Percentiles rank a stretch among this genome's conserved stretches.
phyloP scores from a whole-genome alignment of 2,797 vertebrate species.

The Oryzias sinensis region DNA sequence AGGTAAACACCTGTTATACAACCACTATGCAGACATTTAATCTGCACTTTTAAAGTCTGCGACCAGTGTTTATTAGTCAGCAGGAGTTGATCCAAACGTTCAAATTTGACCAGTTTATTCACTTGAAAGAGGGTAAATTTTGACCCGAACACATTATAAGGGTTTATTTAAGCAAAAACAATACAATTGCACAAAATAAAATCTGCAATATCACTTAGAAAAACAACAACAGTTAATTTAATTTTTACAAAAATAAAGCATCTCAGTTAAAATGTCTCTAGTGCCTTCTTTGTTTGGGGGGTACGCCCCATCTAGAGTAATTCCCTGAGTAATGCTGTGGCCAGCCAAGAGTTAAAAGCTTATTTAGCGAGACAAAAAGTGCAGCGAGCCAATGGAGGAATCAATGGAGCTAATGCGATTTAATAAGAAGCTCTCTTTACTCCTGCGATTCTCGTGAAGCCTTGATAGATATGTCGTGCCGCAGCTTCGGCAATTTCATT shows the following conservation, averaged over 20 bases:
- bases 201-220: neutral
- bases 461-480: slow-evolving; percentile 72
- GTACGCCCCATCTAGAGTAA: slow-evolving; percentile 37
- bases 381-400: slow-evolving; percentile 62
- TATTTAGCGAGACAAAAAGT: slow-evolving; percentile 72
- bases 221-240: neutral
- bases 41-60: no score
- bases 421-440: slow-evolving; percentile 74
- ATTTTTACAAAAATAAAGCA: slow-evolving; percentile 12
- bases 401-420: slow-evolving; percentile 78
- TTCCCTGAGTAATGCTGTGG: slow-evolving; percentile 53
- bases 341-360: slow-evolving; percentile 71
- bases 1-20: no score
- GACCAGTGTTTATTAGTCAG: no score
- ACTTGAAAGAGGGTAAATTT: neutral
- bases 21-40: no score
- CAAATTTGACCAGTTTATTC: no score
- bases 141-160: no score
- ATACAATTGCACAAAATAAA: neutral
- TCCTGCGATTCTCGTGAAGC: slow-evolving; percentile 44
- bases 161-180: neutral
- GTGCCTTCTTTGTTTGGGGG: neutral
- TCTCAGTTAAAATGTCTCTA: neutral
- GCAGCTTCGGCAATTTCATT: slow-evolving; percentile 72
- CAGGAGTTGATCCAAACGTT: no score